Conservation (phyloP, 2,888 invertebrate genomes). For the Mesorhabditis sp. region DNA sequence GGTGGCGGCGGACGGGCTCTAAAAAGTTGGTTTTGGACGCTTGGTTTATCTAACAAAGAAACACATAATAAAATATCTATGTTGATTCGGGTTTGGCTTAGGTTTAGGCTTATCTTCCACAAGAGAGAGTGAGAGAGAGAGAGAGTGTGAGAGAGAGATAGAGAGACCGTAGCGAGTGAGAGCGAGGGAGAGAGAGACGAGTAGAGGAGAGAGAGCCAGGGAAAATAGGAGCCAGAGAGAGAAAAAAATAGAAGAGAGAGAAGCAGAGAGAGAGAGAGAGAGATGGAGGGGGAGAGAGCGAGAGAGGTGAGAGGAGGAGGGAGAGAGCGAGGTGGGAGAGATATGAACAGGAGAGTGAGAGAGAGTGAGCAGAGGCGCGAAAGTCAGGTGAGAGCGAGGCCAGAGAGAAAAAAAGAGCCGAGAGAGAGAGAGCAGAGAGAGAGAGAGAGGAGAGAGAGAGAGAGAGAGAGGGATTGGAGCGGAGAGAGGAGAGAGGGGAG, state of each 20-base stretch:
- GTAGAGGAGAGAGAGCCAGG: background rate
- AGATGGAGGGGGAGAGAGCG: background rate
- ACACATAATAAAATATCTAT: conserved; percentile 6
- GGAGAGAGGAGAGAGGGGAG: background rate
- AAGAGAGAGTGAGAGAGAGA: too few relatives aligned
- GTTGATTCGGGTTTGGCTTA: too few relatives aligned
- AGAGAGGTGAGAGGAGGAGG: background rate
- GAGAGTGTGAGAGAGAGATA: background rate
- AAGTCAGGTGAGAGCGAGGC: background rate
- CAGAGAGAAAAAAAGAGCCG: conserved; percentile 5
- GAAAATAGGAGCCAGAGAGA: background rate
- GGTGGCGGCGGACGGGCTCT: too few relatives aligned
- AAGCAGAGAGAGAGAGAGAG: background rate
- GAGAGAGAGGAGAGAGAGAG: background rate
- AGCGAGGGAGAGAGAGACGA: background rate
- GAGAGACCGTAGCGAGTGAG: background rate
- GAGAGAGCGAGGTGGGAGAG: background rate
- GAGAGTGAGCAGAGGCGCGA: conserved; percentile 6
- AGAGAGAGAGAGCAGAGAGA: background rate
- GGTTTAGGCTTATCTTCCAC: too few relatives aligned
- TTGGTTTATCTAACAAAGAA: background rate
- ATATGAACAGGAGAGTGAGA: background rate
- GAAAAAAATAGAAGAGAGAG: background rate
- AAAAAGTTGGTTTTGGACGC: too few relatives aligned
- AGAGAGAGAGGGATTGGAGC: background rate